These are phyloP conservation scores for Oryzias javanicus DNA, from an alignment of 2,113 vertebrate genomes.

Conservation along the genomic window DNA sequence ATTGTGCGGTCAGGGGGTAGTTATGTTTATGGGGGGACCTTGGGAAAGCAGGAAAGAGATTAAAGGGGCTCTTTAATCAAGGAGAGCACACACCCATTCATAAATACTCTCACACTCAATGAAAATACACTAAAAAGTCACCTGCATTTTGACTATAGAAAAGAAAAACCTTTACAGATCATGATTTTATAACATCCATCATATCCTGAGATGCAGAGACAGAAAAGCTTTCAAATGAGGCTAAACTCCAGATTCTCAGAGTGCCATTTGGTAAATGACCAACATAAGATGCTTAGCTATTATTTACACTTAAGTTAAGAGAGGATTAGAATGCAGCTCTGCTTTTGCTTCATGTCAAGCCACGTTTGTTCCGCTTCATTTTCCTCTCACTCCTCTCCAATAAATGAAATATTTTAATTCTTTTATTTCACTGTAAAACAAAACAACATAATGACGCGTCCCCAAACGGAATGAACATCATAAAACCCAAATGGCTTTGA, in stretches of 20 bases:
- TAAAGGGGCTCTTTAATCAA: constrained; percentile 66
- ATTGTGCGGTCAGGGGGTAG: constrained; percentile 46
- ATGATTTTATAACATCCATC: background rate
- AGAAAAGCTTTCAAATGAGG: constrained; percentile 45
- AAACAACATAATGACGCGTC: background rate
- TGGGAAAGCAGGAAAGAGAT: constrained; percentile 48
- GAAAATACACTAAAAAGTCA: background rate
- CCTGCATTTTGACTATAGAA: background rate
- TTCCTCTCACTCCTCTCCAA: background rate
- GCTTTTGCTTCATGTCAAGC: constrained; percentile 22
- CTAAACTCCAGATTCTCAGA: constrained; percentile 61
- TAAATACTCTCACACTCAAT: constrained; percentile 3
- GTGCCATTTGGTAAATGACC: constrained; percentile 81
- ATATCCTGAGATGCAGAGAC: background rate
- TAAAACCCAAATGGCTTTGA: background rate
- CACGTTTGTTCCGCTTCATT: background rate
- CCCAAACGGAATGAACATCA: background rate
- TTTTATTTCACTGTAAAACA: background rate
- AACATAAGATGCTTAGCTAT: constrained; percentile 80
- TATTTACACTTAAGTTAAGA: constrained; percentile 81
- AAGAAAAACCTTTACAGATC: constrained; percentile 9
- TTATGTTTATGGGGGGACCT: constrained; percentile 48
- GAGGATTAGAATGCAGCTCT: constrained; percentile 56
- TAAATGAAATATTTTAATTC: background rate
- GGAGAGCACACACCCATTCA: constrained; percentile 9